Conservation (phyloP, 1,140 invertebrate species). For the Drosophila lowei region DNA sequence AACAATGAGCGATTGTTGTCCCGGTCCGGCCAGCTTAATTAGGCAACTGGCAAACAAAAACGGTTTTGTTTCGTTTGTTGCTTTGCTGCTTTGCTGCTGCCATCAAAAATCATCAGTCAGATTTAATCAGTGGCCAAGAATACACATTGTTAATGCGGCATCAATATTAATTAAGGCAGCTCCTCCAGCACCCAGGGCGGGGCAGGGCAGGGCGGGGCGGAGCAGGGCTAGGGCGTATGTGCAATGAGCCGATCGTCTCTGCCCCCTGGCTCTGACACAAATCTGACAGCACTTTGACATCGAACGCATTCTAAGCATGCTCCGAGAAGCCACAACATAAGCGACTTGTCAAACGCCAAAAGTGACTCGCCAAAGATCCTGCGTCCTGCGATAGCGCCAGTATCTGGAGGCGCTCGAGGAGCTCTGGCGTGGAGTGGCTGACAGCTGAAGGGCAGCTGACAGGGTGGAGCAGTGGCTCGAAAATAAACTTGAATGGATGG, state of each 20-base stretch:
- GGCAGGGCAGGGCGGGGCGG: no score
- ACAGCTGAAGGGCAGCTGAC: no score
- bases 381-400: conserved; percentile 62
- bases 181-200: conserved; percentile 4
- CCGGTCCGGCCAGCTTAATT: conserved; percentile 49
- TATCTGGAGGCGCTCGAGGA: conserved; percentile 21
- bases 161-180: conserved; percentile 80
- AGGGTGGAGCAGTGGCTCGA: no score
- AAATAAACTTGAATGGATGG: no score
- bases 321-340: conserved; percentile 61
- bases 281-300: conserved; percentile 78
- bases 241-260: conserved; percentile 40
- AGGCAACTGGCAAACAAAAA: conserved; percentile 54
- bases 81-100: conserved; percentile 8
- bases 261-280: conserved; percentile 57
- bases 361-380: conserved; percentile 67
- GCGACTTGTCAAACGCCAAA: conserved; percentile 77
- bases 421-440: no score
- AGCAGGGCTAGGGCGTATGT: no score
- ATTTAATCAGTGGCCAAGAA: conserved; percentile 68
- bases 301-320: conserved; percentile 76
- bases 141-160: conserved; percentile 71
- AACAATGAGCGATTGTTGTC: conserved; percentile 68
- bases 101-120: conserved; percentile 67
- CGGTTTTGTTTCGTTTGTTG: conserved; percentile 33